phyloP scores from a whole-genome alignment of 2,113 vertebrate genomes.

The Brienomyrus brachyistius region DNA sequence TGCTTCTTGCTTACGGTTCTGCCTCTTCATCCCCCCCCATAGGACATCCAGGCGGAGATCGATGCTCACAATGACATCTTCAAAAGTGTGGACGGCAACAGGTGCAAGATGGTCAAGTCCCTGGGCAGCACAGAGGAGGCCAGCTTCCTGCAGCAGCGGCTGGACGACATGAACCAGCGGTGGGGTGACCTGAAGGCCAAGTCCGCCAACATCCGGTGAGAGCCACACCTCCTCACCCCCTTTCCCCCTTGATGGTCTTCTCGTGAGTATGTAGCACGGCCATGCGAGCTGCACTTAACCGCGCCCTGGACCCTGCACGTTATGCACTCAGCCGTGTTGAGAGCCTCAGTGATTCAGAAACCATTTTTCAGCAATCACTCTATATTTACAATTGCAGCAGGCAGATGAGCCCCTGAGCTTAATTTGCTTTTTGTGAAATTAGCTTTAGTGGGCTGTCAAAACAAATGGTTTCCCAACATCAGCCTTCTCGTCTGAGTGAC shows the following conservation, averaged over 20 bases:
- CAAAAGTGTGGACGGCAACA: slow-evolving; percentile 89
- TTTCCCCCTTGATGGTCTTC: neutral
- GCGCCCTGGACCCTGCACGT: neutral
- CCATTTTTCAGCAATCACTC: slow-evolving; percentile 52
- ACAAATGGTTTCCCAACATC: neutral
- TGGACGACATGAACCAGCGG: slow-evolving; percentile 98
- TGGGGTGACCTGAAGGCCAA: slow-evolving; percentile 92
- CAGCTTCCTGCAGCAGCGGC: slow-evolving; percentile 81
- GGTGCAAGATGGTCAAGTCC: slow-evolving; percentile 92
- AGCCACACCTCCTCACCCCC: neutral
- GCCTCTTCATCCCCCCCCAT: neutral
- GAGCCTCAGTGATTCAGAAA: slow-evolving; percentile 31
- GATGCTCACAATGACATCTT: slow-evolving; percentile 98
- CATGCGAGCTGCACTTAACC: neutral
- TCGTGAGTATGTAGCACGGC: neutral
- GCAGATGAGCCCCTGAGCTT: slow-evolving; percentile 18
- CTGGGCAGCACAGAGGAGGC: slow-evolving; percentile 91
- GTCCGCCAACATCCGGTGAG: slow-evolving; percentile 82
- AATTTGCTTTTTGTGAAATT: neutral
- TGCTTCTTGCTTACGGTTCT: neutral
- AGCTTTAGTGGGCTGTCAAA: neutral
- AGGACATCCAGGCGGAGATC: slow-evolving; percentile 98
- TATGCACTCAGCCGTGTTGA: neutral
- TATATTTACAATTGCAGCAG: slow-evolving; percentile 50
- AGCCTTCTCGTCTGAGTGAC: neutral